These are phyloP conservation scores for Macropus fuliginosus DNA, from an alignment of 2,797 vertebrate genomes.

Conservation along the genomic window DNA sequence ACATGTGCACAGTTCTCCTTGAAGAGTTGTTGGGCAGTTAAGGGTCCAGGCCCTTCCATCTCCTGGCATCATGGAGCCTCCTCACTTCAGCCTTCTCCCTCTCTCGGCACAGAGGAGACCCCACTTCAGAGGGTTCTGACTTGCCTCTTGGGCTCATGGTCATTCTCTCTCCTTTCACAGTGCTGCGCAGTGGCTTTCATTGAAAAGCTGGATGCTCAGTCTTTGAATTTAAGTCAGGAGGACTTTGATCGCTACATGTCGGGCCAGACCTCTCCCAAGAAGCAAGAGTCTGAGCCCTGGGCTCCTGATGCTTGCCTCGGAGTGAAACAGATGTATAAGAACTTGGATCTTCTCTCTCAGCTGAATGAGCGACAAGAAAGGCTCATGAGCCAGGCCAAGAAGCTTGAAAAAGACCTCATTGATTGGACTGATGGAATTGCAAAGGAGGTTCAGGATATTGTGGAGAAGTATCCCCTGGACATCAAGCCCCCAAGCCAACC, in stretches of 20 bases:
- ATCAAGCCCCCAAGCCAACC: slow-evolving; percentile 86
- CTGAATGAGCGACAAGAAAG: slow-evolving; percentile 91
- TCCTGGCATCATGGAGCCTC: neutral
- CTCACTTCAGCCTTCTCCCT: neutral
- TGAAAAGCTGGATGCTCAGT: slow-evolving; percentile 97
- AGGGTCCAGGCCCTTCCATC: neutral
- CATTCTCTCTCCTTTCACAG: slow-evolving; percentile 81
- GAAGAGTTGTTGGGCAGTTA: neutral
- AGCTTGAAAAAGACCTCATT: slow-evolving; percentile 92
- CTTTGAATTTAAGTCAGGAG: slow-evolving; percentile 94
- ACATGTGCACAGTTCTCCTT: neutral
- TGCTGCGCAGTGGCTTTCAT: slow-evolving; percentile 98
- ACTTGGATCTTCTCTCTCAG: slow-evolving; percentile 91
- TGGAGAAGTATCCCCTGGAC: slow-evolving; percentile 93
- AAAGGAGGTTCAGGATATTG: slow-evolving; percentile 91
- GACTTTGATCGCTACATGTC: slow-evolving; percentile 98
- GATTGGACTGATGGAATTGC: slow-evolving; percentile 92
- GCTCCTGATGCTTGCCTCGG: slow-evolving; percentile 83
- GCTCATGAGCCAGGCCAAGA: slow-evolving; percentile 90
- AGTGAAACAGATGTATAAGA: slow-evolving; percentile 91
- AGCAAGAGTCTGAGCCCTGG: slow-evolving; percentile 88
- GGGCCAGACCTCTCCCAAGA: slow-evolving; percentile 92
- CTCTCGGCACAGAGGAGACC: neutral
- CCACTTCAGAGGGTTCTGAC: neutral
- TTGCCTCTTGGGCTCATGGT: neutral